A percentile compares a stretch with the other conserved stretches of the same genome.
These are phyloP conservation scores for Coendou prehensilis DNA, from an alignment of 2,797 vertebrate genomes.

Conservation along the genomic window DNA sequence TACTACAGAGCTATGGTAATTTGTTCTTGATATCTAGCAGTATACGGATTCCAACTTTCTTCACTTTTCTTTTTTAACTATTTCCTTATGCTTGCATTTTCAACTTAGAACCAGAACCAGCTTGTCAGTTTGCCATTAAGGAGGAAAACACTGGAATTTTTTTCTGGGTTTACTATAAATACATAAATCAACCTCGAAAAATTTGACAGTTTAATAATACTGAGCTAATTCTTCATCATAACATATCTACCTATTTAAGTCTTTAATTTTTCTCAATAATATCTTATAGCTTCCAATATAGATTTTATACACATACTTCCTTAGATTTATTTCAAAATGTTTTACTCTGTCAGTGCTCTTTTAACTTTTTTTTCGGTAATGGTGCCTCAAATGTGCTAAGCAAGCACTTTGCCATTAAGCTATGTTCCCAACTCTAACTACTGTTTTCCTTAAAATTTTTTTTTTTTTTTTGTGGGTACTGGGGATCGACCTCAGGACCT, in stretches of 20 bases:
- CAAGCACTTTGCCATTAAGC: background rate
- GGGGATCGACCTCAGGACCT: no score
- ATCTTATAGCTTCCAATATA: background rate
- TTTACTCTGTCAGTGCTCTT: background rate
- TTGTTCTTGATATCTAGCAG: background rate
- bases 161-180: background rate
- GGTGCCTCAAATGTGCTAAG: background rate
- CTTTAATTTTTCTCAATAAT: background rate
- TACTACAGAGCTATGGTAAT: background rate
- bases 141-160: background rate
- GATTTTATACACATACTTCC: background rate
- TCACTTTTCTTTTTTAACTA: background rate
- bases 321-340: slow-evolving; percentile 25
- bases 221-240: background rate
- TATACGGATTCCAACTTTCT: background rate
- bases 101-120: background rate
- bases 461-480: no score
- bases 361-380: background rate
- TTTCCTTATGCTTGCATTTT: background rate
- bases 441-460: background rate
- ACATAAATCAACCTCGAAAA: slow-evolving; percentile 26
- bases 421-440: background rate
- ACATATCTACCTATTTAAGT: background rate
- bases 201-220: background rate
- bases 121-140: background rate